phyloP scores from a whole-genome alignment of 2,113 vertebrate genomes.

The Lamprotornis superbus region DNA sequence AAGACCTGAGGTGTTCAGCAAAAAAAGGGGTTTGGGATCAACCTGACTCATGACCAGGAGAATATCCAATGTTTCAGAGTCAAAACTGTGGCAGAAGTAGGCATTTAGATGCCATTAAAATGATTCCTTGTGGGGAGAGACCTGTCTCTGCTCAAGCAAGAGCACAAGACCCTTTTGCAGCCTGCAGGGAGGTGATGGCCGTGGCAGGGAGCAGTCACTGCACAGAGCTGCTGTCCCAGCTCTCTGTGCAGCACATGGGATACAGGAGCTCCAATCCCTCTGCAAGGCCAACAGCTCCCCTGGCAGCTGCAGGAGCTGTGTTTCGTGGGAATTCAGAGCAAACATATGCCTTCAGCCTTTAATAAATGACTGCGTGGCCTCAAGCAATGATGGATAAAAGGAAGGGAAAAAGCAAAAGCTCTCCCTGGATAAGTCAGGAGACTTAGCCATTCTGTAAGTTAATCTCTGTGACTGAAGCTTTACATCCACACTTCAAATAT shows the following conservation, averaged over 20 bases:
- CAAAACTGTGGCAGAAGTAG: not conserved
- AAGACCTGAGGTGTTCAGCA: not conserved
- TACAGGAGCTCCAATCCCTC: not conserved
- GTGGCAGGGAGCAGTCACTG: not conserved
- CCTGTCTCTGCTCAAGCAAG: not conserved
- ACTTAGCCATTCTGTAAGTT: conserved; percentile 27
- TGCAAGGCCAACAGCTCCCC: not conserved
- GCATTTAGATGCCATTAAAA: not conserved
- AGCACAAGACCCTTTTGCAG: not conserved
- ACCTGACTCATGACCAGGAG: not conserved
- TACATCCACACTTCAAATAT: not conserved
- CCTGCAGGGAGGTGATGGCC: fast-evolving
- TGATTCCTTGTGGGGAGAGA: not conserved
- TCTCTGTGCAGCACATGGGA: fast-evolving
- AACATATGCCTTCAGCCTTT: not conserved
- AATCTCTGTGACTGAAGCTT: conserved; percentile 23
- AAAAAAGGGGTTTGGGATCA: not conserved
- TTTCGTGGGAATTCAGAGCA: not conserved
- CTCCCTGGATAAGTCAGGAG: not conserved
- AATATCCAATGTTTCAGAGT: not conserved
- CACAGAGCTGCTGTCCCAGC: fast-evolving
- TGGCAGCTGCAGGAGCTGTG: not conserved
- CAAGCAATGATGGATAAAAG: conserved; percentile 41
- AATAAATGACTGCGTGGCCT: not conserved
- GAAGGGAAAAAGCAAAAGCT: not conserved